These are phyloP conservation scores for Diplodus puntazzo DNA, from an alignment of 2,797 vertebrate species.

Conservation along the genomic window DNA sequence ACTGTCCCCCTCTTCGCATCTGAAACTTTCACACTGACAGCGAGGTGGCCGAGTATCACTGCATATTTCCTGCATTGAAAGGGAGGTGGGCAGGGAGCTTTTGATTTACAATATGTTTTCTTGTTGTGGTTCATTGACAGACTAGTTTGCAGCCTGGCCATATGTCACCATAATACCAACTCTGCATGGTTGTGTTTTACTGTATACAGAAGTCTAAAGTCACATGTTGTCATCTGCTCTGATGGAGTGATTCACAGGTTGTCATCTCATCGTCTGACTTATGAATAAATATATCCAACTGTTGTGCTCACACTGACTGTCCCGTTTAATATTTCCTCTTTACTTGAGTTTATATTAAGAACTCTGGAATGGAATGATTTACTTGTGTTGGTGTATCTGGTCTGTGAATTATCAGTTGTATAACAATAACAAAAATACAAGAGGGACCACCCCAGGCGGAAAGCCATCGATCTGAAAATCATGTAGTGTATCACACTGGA, in stretches of 20 bases:
- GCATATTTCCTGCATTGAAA: too few relatives aligned
- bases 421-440: too few relatives aligned
- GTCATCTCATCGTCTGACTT: slow-evolving; percentile 2
- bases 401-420: not conserved
- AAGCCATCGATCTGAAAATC: too few relatives aligned
- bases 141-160: not conserved
- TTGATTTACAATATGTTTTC: not conserved
- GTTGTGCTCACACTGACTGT: slow-evolving; percentile 3
- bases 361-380: not conserved
- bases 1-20: too few relatives aligned
- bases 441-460: too few relatives aligned
- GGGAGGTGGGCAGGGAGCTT: too few relatives aligned
- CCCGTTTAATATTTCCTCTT: not conserved
- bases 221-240: slow-evolving; percentile 7
- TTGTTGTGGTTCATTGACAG: not conserved
- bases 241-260: slow-evolving; percentile 34
- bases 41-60: too few relatives aligned
- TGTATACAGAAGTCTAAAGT: not conserved
- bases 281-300: not conserved
- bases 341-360: slow-evolving; percentile 21
- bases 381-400: not conserved
- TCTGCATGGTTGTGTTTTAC: not conserved
- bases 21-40: too few relatives aligned
- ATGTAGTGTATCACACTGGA: too few relatives aligned
- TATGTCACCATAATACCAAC: not conserved